Evolutionary conservation across 1,140 invertebrate genomes (phyloP).

Genomic region (Brevipalpus yothersi): DNA sequence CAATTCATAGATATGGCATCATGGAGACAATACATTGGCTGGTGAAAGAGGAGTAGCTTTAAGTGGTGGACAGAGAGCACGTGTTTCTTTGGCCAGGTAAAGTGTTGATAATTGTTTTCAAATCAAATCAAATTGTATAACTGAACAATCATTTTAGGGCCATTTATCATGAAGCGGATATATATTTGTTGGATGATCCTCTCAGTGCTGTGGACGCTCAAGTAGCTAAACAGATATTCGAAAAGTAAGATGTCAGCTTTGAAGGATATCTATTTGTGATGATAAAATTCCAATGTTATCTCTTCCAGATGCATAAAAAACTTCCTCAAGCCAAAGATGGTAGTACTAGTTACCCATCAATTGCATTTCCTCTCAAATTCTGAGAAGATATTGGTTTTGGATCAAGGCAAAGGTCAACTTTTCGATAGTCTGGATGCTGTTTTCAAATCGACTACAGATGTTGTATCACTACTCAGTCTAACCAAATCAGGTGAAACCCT

Average conservation of each 20-base stretch:
- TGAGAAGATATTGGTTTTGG: constrained; percentile 44
- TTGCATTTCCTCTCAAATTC: constrained; percentile 23
- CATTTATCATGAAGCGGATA: constrained; percentile 22
- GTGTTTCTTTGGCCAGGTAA: constrained; percentile 37
- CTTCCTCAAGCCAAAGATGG: constrained; percentile 48
- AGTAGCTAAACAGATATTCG: constrained; percentile 24
- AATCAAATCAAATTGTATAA: neutral
- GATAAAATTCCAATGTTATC: neutral
- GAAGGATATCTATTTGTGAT: constrained; percentile 8
- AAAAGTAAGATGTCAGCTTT: constrained; percentile 32
- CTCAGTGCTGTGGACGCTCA: constrained; percentile 22
- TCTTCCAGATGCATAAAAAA: constrained; percentile 44
- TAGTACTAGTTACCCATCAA: constrained; percentile 65
- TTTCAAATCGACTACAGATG: neutral
- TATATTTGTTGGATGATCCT: constrained; percentile 27
- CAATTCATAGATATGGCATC: constrained; percentile 22
- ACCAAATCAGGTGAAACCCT: neutral
- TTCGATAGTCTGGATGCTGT: constrained; percentile 4
- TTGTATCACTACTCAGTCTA: neutral
- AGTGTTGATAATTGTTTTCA: too few relatives aligned
- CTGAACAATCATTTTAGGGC: constrained; percentile 17
- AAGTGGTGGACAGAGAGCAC: constrained; percentile 52
- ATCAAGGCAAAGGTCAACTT: constrained; percentile 28
- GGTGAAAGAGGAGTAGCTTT: constrained; percentile 42
- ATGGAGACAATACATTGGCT: constrained; percentile 35